Conservation (phyloP, 1,140 invertebrate genomes). For the Solenopsis invicta region DNA sequence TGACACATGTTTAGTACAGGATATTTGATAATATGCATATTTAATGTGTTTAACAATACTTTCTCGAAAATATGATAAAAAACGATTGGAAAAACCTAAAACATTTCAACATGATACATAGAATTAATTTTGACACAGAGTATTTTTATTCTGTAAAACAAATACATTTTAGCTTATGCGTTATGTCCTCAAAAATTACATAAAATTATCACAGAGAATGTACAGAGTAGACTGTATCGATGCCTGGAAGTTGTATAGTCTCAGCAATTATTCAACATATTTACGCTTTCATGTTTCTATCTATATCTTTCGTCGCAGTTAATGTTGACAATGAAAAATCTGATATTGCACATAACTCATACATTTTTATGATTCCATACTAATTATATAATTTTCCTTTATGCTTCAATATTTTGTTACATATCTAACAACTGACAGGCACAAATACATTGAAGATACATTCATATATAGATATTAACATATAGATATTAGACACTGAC, state of each 20-base stretch:
- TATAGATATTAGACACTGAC: slow-evolving; percentile 73
- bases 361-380: slow-evolving; percentile 26
- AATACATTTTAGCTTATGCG: slow-evolving; percentile 70
- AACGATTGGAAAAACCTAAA: not conserved
- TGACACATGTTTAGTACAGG: not conserved
- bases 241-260: slow-evolving; percentile 76
- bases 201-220: slow-evolving; percentile 83
- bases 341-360: not conserved
- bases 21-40: not conserved
- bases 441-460: slow-evolving; percentile 75
- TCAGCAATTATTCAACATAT: slow-evolving; percentile 60
- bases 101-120: slow-evolving; percentile 11
- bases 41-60: not conserved
- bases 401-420: not conserved
- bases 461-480: slow-evolving; percentile 70
- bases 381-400: not conserved
- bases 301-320: slow-evolving; percentile 6
- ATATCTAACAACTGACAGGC: slow-evolving; percentile 74
- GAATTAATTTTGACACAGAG: slow-evolving; percentile 58
- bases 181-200: slow-evolving; percentile 78
- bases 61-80: not conserved
- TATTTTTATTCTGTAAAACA: slow-evolving; percentile 79
- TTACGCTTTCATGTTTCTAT: slow-evolving; percentile 9
- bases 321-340: slow-evolving; percentile 11
- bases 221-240: slow-evolving; percentile 77